Conservation (phyloP, 1,140 invertebrate species). For the Pissodes strobi region DNA sequence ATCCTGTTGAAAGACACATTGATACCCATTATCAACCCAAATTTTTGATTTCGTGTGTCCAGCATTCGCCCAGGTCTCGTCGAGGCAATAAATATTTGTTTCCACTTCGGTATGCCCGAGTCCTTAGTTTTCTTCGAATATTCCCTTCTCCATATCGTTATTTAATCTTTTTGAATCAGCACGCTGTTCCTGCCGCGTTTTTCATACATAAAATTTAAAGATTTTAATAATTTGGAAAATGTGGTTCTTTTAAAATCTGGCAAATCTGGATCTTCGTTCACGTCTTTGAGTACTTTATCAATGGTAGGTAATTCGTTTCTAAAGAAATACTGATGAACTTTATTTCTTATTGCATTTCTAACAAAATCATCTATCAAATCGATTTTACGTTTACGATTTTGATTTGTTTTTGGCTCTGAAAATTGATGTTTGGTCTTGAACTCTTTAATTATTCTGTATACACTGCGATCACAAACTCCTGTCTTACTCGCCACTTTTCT, state of each 20-base stretch:
- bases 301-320: conserved; percentile 10
- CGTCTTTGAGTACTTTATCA: conserved; percentile 10
- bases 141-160: too few relatives aligned
- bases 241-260: conserved; percentile 8
- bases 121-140: too few relatives aligned
- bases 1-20: too few relatives aligned
- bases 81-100: conserved; percentile 30
- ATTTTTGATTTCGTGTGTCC: conserved; percentile 12
- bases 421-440: conserved; percentile 15
- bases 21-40: too few relatives aligned
- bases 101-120: neutral
- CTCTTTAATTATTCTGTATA: too few relatives aligned
- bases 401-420: conserved; percentile 8
- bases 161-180: too few relatives aligned
- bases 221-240: conserved; percentile 50
- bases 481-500: too few relatives aligned
- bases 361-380: conserved; percentile 7
- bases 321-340: conserved; percentile 6
- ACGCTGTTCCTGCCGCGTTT: too few relatives aligned
- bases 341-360: conserved; percentile 16
- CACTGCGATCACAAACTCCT: too few relatives aligned
- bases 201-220: too few relatives aligned
- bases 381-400: neutral
- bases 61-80: conserved; percentile 27
- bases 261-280: conserved; percentile 9